Base-by-base conservation (phyloP, 2,797 vertebrate genomes). In the Triplophysa yarkandensis region DNA sequence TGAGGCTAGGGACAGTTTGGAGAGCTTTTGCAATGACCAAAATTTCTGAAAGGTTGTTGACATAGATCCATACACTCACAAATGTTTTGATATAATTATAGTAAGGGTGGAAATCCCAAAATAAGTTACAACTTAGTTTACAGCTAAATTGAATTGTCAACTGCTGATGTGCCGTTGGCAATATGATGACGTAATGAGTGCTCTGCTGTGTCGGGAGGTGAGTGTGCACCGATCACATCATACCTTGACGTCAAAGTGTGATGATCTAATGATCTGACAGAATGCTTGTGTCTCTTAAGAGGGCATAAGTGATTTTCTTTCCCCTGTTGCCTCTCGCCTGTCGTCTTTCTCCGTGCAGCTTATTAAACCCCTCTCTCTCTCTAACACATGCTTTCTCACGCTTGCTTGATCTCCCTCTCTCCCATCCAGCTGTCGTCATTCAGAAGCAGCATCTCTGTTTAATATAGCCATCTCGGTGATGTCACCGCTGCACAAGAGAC, bases 181-280 rank as follows among this genome's bases (percentile, higher is more conserved):
- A 32, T 11, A 25, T 28, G 43, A 19, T 74, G 63, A 60, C 28
- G 21, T 58, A 34, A 32, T 66, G 19, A 57, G 19, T 73, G 71
- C 19, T 16, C 5, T 13, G 5, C 63, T 19, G 21, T 25, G 52
- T 21, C 32, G 19, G 44, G 17, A 3, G 17, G n/a, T 8, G 36
- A n/a, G 30, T 36, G 17, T 43, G 16, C 1, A 16, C 27, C 16
- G 19, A 55, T 52, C 21, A 28, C 34, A 36, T 63, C 36, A 8
- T 23, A 68, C 1, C 50, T 44, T 55, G 67, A 25, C 23, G 44
- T 62, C 55, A 62, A 76, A 54, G 16, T 11, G 19, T 43, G 60
- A 48, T 72, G 58, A 65, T 73, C 34, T 73, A 73, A 72, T 76
- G 44, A 65, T 28, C 50, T 21, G 27, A 62, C 69, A 71, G 17